Evolutionary conservation across 2,797 vertebrate genomes (phyloP), one percentile per base, ranked within the genome.

Genomic region (Eleutherodactylus coqui): DNA sequence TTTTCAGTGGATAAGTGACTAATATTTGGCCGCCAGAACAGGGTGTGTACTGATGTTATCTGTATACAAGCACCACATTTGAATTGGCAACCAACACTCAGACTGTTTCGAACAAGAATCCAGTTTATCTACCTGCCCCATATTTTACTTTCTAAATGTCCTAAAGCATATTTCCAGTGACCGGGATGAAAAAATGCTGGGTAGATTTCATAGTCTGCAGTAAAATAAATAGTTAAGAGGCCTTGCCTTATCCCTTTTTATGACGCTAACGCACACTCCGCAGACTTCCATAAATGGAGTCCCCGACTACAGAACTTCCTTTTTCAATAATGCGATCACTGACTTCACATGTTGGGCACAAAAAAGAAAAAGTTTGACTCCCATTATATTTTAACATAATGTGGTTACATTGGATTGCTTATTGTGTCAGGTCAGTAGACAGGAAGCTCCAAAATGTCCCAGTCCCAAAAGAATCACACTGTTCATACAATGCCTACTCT

Each of bases 1-100:
- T 76, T 76, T 84, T 84, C 55, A 84, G 55, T 76, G 41, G 5
- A 49, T 29, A 19, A 47, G 72, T 84, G 82, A 84, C 82, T 84
- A 77, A 76, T 84, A 38, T 58, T 76, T 84, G 72, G 73, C 41
- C 38, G 29, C 41, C 32, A 47, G 19, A 19, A 34, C 29, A 29
- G 72, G 82, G 82, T 47, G 82, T 45, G 82, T 24, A 47, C 67
- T 27, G 49, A 82, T 55, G 45, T 21, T 70, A 47, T 58, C 47
- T 82, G 80, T 41, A 38, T 58, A 58, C 45, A 53, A 55, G 21
- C 43, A n/a, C 2, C 16, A 32, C 17, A 67, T 69, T 69, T 81
- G 79, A 21, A 81, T 49, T 79, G 77, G 60, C 78, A 80, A 21
- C 34, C 41, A 67, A 21, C 60, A 34, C 16, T 6, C 27, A 13